A percentile compares a stretch with the other conserved stretches of the same genome.
Conservation (phyloP, 2,797 vertebrate genomes). For the Parauchenoglanis punctatus region DNA sequence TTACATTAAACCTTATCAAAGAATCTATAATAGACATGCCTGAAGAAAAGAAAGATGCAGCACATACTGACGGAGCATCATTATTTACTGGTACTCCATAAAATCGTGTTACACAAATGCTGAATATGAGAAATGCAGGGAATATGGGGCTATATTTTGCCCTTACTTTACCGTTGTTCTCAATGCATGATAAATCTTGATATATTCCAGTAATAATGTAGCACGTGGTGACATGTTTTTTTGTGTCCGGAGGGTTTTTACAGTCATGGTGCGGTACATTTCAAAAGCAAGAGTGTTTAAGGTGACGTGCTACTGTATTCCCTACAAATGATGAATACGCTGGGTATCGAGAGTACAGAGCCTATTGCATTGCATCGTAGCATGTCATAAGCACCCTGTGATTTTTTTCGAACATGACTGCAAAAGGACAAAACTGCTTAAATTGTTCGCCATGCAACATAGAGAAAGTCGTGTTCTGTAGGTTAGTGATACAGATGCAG, state of each 20-base stretch:
- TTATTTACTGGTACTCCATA: not conserved
- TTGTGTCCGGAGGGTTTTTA: not conserved
- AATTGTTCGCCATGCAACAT: not conserved
- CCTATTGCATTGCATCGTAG: not conserved
- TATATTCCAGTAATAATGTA: not conserved
- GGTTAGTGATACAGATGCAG: not conserved
- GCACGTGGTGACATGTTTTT: not conserved
- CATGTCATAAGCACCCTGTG: not conserved
- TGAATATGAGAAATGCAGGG: not conserved
- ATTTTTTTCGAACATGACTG: not conserved
- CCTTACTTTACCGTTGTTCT: not conserved
- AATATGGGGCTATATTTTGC: not conserved
- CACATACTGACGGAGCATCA: not conserved
- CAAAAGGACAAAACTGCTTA: no score
- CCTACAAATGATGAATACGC: not conserved
- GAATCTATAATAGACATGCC: not conserved
- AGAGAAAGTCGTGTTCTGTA: not conserved
- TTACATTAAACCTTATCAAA: not conserved
- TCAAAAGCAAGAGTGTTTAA: not conserved
- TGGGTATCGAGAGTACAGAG: not conserved
- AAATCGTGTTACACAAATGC: not conserved
- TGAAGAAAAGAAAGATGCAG: not conserved
- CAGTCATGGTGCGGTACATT: not conserved
- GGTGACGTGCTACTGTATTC: not conserved
- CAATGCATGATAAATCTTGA: not conserved